Base-by-base conservation (phyloP, 2,113 vertebrate species). In the Guaruba guarouba region DNA sequence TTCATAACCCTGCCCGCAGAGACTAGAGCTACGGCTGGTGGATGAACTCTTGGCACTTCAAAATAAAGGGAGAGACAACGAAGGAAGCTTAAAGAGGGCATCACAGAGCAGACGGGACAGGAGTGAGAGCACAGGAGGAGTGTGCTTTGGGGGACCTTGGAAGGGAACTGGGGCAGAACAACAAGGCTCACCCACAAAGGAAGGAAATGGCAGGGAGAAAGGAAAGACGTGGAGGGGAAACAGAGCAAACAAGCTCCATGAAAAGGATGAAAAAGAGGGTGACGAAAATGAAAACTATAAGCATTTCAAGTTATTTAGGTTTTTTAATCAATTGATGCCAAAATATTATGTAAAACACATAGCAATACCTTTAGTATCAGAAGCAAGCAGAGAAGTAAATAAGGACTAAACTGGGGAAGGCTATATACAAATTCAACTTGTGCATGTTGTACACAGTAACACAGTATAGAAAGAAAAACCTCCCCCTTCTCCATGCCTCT, bases 241-340 rank as follows among this genome's bases (percentile, higher is more conserved):
- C 4, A 0, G 11, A 91, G 66, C 67, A 84, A 86, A 86, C 8
- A 0, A 55, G 29, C 31, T 87, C 71, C 35, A 41, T 74, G 52
- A 31, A 81, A 87, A 55, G 43, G 22, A 82, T 43, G 31, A 63
- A 82, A 82, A 80, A 39, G 39, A 75, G 20, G 41, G 23, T 75
- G 61, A 78, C 39, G 62, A 64, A 70, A 17, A 64, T 35, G 78
- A 87, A 63, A 33, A 62, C 80, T 52, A 86, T 3, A 2, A 54
- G 29, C 46, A 33, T 85, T 90, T 79, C n/a, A 59, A 71, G 41
- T 92, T 69, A 33, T 84, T 81, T 1, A 17, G 1, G 22, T 43
- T 94, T 93, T 96, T 95, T 91, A 92, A 95, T 95, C 57, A 84
- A 94, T 74, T 67, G 17, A 82, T 73, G 86, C 81, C 70, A 96